Evolutionary conservation across 2,797 vertebrate species (phyloP), one percentile per base, ranked within the genome.

Genomic region (Macroramphosus scolopax): DNA sequence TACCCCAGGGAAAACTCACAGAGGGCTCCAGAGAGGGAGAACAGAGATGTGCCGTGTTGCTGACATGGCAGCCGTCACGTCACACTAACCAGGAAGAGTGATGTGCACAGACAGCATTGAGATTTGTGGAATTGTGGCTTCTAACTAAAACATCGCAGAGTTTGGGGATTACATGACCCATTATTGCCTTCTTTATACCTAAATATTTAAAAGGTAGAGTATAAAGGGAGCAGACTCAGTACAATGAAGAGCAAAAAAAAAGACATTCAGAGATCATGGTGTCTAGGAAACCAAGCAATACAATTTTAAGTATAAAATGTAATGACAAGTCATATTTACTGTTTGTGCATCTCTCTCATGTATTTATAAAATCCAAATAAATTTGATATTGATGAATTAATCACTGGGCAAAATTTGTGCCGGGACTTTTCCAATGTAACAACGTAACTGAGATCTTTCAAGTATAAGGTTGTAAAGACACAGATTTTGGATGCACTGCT

Each of bases 31-130:
- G 69, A 78, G 78, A 83, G 75, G 41, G 70, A 68, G 69, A 85
- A 78, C 68, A 74, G 82, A 83, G 84, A 85, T 61, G 84, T 79
- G 80, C 78, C 48, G 68, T 77, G 72, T 58, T 88, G 86, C 89
- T 92, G 89, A 92, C 88, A 86, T 68, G 83, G 87, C 86, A 85
- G 82, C 80, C 75, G 71, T 89, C 88, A 87, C 81, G 74, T 90
- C 85, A 80, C 80, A 79, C 82, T 80, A 78, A 80, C 77, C 63
- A 52, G 63, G 60, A 69, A 81, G 84, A 89, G 80, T 88, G 87
- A 89, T 89, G 88, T 35, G 76, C 74, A 26, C 64, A 68, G 88
- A 88, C 88, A 89, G 81, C 63, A 6, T 57, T 20, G 77, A 77
- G 78, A 78, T 81, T 74, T 74, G 75, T 59, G 55, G 69, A 74